Base-by-base conservation (phyloP, 2,113 vertebrate species). In the Numida meleagris region DNA sequence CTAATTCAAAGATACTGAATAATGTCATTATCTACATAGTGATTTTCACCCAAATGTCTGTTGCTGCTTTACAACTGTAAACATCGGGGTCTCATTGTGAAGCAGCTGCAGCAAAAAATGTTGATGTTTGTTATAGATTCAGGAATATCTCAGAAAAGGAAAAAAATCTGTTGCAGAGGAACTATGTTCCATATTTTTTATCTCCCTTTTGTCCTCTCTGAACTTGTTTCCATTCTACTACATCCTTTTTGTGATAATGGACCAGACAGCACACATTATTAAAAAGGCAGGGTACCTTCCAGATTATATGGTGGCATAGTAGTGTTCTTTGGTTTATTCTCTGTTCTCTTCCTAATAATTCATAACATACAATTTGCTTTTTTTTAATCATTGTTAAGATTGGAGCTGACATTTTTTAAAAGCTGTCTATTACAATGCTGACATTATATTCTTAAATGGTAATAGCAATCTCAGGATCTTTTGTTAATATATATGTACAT, bases 321-420 rank as follows among this genome's bases (percentile, higher is more conserved):
- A 89, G 80, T 80, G 67, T 89, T 91, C 82, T 86, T 82, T 93
- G 48, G 53, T 91, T 91, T 93, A 70, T 77, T 88, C 75, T 91
- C 93, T 94, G 14, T 94, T 93, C 85, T 80, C n/a, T 76, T 95
- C 48, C 50, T 93, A 86, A 82, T 72, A 95, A 82, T 77, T 89
- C 40, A 23, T 80, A 93, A 62, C 72, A 77, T 89, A 86, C 82
- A 80, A 42, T 96, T 84, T 89, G 16, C 4, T 2, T 12, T 83
- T 84, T 62, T 82, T 95, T 63, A 53, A 61, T 81, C 59, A 42
- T 55, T 62, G 36, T 65, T 82, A 93, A 93, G 59, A 67, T 85
- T 0, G 7, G 53, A 46, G 36, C 62, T 76, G 79, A 86, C 78
- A 79, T 95, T 94, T 96, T 85, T 89, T 58, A 76, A 51, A 76